Percentiles rank a stretch among this genome's conserved stretches.
phyloP scores from a whole-genome alignment of 2,113 vertebrate species.

The Pedetes capensis region DNA sequence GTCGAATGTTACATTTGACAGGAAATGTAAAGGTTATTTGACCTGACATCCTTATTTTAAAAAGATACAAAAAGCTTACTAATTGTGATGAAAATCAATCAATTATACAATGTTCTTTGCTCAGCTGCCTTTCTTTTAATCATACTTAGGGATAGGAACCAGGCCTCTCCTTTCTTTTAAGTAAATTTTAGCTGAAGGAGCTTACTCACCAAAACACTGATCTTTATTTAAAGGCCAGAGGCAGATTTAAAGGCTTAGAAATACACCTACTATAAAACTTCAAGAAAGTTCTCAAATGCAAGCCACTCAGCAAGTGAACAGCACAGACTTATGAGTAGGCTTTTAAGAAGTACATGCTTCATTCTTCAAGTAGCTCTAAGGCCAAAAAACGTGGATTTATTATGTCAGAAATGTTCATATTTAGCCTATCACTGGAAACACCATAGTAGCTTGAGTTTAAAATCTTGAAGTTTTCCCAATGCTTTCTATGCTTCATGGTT shows the following conservation, averaged over 20 bases:
- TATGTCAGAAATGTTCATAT: not conserved
- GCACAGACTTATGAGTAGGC: accelerated
- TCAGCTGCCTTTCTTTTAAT: not conserved
- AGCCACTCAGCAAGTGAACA: constrained; percentile 6
- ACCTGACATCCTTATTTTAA: not conserved
- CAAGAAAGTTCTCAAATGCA: constrained; percentile 3
- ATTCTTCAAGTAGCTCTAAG: not conserved
- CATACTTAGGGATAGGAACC: not conserved
- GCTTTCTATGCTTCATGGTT: not conserved
- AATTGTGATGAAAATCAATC: not conserved
- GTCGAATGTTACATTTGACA: constrained; percentile 32
- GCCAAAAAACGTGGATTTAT: not conserved
- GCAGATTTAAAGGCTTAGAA: constrained; percentile 33
- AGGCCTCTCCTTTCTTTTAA: not conserved
- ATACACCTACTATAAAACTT: not conserved
- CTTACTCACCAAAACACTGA: not conserved
- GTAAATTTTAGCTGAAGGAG: not conserved
- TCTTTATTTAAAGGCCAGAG: constrained; percentile 35
- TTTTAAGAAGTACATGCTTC: not conserved
- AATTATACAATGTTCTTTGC: not conserved
- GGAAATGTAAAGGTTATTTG: constrained; percentile 24
- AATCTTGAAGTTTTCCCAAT: not conserved
- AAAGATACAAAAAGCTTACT: not conserved
- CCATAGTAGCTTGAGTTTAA: not conserved
- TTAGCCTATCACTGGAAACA: not conserved